phyloP scores from a whole-genome alignment of 2,113 vertebrate species.

The Mesitornis unicolor region DNA sequence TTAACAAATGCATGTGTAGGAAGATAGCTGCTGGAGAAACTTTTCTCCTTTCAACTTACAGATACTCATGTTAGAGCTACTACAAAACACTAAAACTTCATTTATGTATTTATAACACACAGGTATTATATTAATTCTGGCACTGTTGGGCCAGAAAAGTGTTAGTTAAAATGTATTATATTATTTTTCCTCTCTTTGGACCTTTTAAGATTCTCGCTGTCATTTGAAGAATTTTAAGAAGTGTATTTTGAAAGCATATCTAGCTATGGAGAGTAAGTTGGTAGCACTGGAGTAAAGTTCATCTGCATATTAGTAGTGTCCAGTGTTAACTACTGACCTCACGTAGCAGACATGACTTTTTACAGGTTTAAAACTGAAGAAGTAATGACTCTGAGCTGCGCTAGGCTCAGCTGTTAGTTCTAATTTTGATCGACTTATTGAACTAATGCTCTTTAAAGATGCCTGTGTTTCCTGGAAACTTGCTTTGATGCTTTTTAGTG shows the following conservation, averaged over 20 bases:
- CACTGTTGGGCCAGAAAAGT: not conserved
- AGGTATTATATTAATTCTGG: not conserved
- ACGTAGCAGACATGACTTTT: not conserved
- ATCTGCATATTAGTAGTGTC: not conserved
- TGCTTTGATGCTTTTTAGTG: not conserved
- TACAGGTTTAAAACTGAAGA: not conserved
- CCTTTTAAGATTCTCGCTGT: not conserved
- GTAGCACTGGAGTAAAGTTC: not conserved
- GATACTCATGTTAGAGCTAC: not conserved
- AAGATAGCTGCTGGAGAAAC: not conserved
- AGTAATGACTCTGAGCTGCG: not conserved
- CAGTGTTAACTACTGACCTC: not conserved
- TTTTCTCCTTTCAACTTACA: not conserved
- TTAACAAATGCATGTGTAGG: not conserved
- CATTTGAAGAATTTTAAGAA: not conserved
- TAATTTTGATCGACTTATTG: not conserved
- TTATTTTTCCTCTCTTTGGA: not conserved
- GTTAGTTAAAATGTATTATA: not conserved
- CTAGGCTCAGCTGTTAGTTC: not conserved
- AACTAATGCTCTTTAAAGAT: not conserved
- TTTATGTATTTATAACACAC: not conserved
- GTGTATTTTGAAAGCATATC: not conserved
- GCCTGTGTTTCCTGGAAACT: not conserved
- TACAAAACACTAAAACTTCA: not conserved
- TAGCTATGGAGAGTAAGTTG: not conserved